phyloP scores from a whole-genome alignment of 2,888 invertebrate genomes.

The Synergus itoensis region DNA sequence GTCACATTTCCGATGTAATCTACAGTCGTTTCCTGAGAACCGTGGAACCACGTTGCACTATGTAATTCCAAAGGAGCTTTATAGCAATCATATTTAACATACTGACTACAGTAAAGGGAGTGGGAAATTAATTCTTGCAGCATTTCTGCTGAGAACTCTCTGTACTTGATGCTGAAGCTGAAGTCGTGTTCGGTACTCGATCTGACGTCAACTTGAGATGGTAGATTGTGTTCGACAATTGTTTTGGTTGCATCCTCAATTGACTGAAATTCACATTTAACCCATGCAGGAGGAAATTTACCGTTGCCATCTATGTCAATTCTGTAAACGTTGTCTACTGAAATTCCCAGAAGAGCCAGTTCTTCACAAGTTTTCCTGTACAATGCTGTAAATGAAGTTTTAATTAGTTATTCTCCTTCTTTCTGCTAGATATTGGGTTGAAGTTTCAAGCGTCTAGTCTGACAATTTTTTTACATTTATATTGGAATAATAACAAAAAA shows the following conservation, averaged over 20 bases:
- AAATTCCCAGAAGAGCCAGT: constrained; percentile 91
- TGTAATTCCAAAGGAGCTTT: constrained; percentile 92
- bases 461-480: no score
- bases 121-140: constrained; percentile 93
- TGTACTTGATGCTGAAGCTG: constrained; percentile 90
- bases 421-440: no score
- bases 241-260: constrained; percentile 91
- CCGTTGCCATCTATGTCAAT: constrained; percentile 98
- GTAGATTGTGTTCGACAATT: constrained; percentile 94
- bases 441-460: no score
- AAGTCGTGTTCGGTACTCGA: constrained; percentile 89
- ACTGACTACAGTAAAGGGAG: constrained; percentile 92
- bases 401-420: not conserved
- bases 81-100: constrained; percentile 94
- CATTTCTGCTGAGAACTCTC: constrained; percentile 95
- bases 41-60: constrained; percentile 93
- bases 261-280: constrained; percentile 94
- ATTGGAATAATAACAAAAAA: no score
- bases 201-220: constrained; percentile 93
- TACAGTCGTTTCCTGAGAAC: constrained; percentile 88
- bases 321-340: constrained; percentile 93
- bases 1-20: constrained; percentile 91
- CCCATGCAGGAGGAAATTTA: constrained; percentile 93
- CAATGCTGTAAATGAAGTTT: constrained; percentile 81
- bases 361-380: constrained; percentile 96